Percentiles rank a stretch among this genome's conserved stretches.
phyloP scores from a whole-genome alignment of 1,140 invertebrate genomes.

The Philotrypesis tridentata region DNA sequence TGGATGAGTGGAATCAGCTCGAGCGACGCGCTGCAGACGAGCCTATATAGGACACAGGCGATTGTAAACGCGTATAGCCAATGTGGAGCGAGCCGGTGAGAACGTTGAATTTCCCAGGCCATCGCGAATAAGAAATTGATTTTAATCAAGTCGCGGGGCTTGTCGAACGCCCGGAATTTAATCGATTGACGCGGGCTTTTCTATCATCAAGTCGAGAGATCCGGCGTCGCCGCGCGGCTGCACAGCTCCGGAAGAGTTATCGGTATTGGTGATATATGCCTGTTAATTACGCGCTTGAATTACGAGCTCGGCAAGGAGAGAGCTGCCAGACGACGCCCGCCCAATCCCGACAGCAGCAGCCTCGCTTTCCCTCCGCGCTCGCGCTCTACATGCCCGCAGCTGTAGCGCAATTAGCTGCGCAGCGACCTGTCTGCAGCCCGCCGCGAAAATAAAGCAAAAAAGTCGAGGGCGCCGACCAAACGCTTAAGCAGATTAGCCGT shows the following conservation, averaged over 20 bases:
- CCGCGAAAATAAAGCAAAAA: background rate
- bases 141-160: constrained; percentile 40
- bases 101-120: constrained; percentile 8
- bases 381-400: background rate
- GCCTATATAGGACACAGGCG: no score
- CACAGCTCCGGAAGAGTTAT: constrained; percentile 38
- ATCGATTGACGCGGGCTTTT: constrained; percentile 49
- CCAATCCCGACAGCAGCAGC: background rate
- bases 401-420: background rate
- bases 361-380: background rate
- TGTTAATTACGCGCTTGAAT: constrained; percentile 58
- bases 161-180: constrained; percentile 14
- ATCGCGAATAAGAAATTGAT: constrained; percentile 28
- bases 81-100: no score
- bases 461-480: background rate
- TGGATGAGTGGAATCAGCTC: constrained; percentile 16
- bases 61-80: no score
- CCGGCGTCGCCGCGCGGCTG: background rate
- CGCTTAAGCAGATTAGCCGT: constrained; percentile 22
- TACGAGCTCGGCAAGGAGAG: constrained; percentile 44
- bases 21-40: no score
- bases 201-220: constrained; percentile 46
- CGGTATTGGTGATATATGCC: constrained; percentile 49
- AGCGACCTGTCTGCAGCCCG: background rate
- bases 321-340: background rate